phyloP scores from a whole-genome alignment of 2,113 vertebrate genomes.

The Ceyx cyanopectus region DNA sequence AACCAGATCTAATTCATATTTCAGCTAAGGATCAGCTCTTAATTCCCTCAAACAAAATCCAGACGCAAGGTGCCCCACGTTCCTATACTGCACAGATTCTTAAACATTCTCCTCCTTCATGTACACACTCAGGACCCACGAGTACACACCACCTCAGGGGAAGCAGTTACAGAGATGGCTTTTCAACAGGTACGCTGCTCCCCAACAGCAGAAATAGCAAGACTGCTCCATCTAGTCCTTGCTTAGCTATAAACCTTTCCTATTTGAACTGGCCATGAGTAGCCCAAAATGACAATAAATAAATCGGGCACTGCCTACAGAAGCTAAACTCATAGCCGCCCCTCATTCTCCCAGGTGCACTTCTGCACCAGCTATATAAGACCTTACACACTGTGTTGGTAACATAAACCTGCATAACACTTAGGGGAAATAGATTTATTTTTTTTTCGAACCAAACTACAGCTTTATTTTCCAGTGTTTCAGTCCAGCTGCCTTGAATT shows the following conservation, averaged over 20 bases:
- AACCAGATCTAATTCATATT: slow-evolving; percentile 62
- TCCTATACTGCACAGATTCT: neutral
- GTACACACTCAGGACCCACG: accelerated
- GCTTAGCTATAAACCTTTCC: neutral
- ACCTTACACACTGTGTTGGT: neutral
- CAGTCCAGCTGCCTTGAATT: neutral
- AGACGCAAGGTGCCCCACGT: slow-evolving; percentile 28
- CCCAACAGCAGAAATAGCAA: neutral
- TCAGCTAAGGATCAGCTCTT: slow-evolving; percentile 62
- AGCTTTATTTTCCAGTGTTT: neutral
- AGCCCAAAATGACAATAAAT: neutral
- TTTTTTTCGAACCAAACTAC: neutral
- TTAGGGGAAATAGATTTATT: neutral
- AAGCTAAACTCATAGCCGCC: accelerated
- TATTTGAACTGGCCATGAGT: neutral
- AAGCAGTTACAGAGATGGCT: neutral
- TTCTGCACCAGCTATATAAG: neutral
- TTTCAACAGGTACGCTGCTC: neutral
- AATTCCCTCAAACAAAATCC: slow-evolving; percentile 67
- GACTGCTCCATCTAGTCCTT: neutral
- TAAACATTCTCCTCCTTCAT: neutral
- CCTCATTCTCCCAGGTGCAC: neutral
- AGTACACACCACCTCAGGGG: accelerated
- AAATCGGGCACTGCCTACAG: neutral
- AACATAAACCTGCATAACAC: neutral